phyloP scores from a whole-genome alignment of 1,140 invertebrate genomes.

The Amyelois transitella region DNA sequence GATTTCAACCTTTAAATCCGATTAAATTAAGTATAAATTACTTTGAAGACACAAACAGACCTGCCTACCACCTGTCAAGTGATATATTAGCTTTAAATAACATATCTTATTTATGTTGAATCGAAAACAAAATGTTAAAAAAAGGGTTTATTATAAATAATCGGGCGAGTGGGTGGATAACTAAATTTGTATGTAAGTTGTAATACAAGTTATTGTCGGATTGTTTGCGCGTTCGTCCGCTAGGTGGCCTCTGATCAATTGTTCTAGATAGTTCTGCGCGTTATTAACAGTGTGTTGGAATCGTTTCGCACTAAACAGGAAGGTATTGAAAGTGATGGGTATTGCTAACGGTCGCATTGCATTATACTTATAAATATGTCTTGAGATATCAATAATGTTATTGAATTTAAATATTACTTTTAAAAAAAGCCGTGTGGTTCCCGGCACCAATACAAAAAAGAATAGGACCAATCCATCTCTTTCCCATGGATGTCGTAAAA shows the following conservation, averaged over 20 bases:
- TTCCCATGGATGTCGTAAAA: too few relatives aligned
- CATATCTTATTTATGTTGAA: constrained; percentile 74
- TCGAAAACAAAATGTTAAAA: constrained; percentile 69
- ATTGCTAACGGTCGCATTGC: too few relatives aligned
- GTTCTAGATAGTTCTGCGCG: constrained; percentile 28
- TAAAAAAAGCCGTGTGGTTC: too few relatives aligned
- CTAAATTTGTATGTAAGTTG: constrained; percentile 64
- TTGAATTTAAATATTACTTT: too few relatives aligned
- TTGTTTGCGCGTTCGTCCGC: constrained; percentile 21
- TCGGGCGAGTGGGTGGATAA: constrained; percentile 63
- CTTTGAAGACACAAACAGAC: constrained; percentile 6
- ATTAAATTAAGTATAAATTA: constrained; percentile 27
- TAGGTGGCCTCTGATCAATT: constrained; percentile 53
- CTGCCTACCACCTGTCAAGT: constrained; percentile 72
- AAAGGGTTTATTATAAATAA: constrained; percentile 67
- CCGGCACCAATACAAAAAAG: too few relatives aligned
- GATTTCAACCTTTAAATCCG: constrained; percentile 26
- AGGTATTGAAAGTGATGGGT: too few relatives aligned
- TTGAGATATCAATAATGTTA: too few relatives aligned
- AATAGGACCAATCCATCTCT: too few relatives aligned
- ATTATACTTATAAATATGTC: too few relatives aligned
- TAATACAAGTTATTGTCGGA: constrained; percentile 54
- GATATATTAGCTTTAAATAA: constrained; percentile 73
- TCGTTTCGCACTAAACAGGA: too few relatives aligned
- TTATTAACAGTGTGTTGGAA: too few relatives aligned